Base-by-base conservation (phyloP, 37 sponge, comb jelly and placozoan genomes). In the Theonella swinhoei region DNA sequence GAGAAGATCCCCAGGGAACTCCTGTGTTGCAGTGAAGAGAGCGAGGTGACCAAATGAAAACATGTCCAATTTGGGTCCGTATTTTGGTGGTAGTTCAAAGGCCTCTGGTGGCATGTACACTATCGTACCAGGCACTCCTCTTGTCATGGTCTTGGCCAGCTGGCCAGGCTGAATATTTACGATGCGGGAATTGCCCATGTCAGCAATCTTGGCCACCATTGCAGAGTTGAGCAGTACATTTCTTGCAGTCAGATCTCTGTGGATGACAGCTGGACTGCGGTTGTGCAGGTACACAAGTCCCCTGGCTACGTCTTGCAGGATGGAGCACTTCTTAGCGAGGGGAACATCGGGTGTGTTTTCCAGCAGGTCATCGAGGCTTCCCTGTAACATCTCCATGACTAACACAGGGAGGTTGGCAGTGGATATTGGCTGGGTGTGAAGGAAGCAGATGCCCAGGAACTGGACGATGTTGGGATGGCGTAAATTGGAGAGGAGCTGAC, bases 41-140 rank as follows among this genome's bases (percentile, higher is more conserved):
- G 17, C 28, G 4, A 80, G 59, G 34, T 66, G 67, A 47, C 80
- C 80, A 38, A 79, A 79, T 29, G 80, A 79, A 41, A 79, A 79
- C 33, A 79, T 64, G 65, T 79, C 80, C 20, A 79, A 42, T 22
- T 23, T 25, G 22, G 47, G 39, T 35, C 68, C 25, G 40, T 20
- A 54, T 3, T 1, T 7, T 47, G 7, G 11, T 47, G 54, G n/a
- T 14, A 32, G 9, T 20, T 36, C 31, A 22, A 61, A 30, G 30
- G 81, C 81, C 31, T 70, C 81, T 30, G 81, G 81, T 39, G 80
- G 80, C 80, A 79, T 79, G 70, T 69, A 70, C 31, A 47, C 60
- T 47, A 43, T 30, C 4, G 81, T 80, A 34, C 81, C 81, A 26
- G 81, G 81, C 7, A 70, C 42, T n/a, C n/a, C n/a, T n/a, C n/a